Evolutionary conservation across 2,888 invertebrate species (phyloP), one percentile per base, ranked within the genome.

Genomic region (Troglohyphantes excavatus): DNA sequence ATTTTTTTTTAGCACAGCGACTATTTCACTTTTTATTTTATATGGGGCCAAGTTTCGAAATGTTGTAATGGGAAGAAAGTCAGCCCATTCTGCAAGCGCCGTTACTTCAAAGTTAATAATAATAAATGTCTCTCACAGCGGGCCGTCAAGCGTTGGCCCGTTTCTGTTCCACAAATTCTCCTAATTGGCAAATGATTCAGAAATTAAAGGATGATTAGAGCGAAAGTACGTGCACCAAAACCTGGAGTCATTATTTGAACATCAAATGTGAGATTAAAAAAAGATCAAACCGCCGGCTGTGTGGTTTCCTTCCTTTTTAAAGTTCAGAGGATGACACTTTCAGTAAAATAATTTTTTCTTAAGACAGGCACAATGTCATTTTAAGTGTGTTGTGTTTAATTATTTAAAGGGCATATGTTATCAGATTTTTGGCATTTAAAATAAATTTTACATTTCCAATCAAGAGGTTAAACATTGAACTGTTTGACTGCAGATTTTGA

Each of bases 171-270:
- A 61, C 82, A 82, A 72, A 82, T 72, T 63, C 75, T 33, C 81
- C 73, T 81, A 88, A 81, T 88, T 81, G 86, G 73, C 75, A 29
- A 19, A n/a, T 81, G 73, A 81, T 88, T 72, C 39, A 75, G 68
- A 88, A 88, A 88, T 81, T 75, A 81, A 53, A 59, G 39, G 59
- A 26, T 81, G 81, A 73, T 88, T 79, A 63, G 63, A 11, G 21
- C 21, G 33, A 72, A 86, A 33, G 43, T 78, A 61, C 61, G 61
- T 61, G 70, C 39, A 70, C 23, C 26, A n/a, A 43, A 21, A 13
- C 46, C n/a, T 6, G 29, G 19, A 21, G 21, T 65, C 26, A 81
- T 81, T 81, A 81, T 65, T 81, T 68, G 27, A 26, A 29, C 79
- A 68, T 67, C 19, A 68, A 67, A 53, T 21, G 67, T 53, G 79